Conservation (phyloP, 2,113 vertebrate genomes). For the Naja naja region DNA sequence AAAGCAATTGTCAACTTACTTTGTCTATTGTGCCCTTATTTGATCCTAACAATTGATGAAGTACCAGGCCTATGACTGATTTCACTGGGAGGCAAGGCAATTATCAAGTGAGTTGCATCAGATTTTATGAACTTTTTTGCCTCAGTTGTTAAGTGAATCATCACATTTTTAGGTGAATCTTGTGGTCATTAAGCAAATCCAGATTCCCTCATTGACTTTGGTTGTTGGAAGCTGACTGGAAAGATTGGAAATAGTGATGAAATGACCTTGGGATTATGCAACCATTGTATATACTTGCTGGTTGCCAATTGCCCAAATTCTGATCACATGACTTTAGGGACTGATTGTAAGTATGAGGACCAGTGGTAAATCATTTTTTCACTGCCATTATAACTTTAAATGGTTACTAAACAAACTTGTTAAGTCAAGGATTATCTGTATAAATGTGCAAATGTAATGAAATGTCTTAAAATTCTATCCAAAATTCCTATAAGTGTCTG, state of each 20-base stretch:
- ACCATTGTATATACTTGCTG: not conserved
- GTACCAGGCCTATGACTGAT: not conserved
- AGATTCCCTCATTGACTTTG: not conserved
- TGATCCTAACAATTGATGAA: not conserved
- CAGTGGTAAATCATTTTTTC: not conserved
- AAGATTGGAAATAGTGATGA: not conserved
- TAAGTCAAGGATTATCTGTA: not conserved
- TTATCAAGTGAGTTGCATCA: no score
- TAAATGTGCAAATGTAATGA: not conserved
- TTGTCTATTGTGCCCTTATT: not conserved
- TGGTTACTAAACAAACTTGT: not conserved
- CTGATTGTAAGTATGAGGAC: not conserved
- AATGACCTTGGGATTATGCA: not conserved
- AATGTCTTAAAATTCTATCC: constrained; percentile 1
- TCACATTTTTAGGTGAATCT: not conserved
- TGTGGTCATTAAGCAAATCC: not conserved
- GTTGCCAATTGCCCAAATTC: not conserved
- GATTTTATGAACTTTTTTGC: not conserved
- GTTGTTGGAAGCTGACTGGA: not conserved
- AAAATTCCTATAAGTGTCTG: not conserved
- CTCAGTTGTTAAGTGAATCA: no score
- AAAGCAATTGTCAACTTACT: not conserved
- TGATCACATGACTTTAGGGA: not conserved
- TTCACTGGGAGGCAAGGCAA: no score
- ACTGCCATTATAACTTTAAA: not conserved